Evolutionary conservation across 1,140 invertebrate genomes (phyloP).

Genomic region (Rhopalosiphum padi): DNA sequence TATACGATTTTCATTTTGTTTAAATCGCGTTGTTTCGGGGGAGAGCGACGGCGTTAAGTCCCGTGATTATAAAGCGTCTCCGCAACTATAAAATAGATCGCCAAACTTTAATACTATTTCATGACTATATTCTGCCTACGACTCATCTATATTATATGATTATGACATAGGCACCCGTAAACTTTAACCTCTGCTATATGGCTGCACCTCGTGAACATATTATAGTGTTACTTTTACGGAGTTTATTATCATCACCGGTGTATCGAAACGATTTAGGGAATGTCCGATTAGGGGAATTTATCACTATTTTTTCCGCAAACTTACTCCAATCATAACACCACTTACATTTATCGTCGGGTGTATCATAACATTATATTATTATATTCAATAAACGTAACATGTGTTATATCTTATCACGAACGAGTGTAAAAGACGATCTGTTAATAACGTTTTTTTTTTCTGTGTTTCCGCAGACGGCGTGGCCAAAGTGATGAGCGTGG

Average conservation of each 20-base stretch:
- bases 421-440: not conserved
- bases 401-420: too few relatives aligned
- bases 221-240: not conserved
- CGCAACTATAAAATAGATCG: not conserved
- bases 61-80: not conserved
- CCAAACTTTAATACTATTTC: not conserved
- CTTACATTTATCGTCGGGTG: too few relatives aligned
- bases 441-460: not conserved
- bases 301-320: not conserved
- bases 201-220: too few relatives aligned
- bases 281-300: not conserved
- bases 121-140: not conserved
- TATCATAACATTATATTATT: too few relatives aligned
- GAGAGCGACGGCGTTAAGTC: not conserved
- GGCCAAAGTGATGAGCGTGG: constrained; percentile 61
- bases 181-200: not conserved
- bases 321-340: too few relatives aligned
- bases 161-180: too few relatives aligned
- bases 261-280: not conserved
- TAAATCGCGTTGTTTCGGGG: not conserved
- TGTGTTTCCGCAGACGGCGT: constrained; percentile 59
- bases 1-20: not conserved
- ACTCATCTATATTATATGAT: too few relatives aligned
- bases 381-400: too few relatives aligned
- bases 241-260: too few relatives aligned